Conservation (phyloP, 2,888 invertebrate species). For the Ceriagrion tenellum region DNA sequence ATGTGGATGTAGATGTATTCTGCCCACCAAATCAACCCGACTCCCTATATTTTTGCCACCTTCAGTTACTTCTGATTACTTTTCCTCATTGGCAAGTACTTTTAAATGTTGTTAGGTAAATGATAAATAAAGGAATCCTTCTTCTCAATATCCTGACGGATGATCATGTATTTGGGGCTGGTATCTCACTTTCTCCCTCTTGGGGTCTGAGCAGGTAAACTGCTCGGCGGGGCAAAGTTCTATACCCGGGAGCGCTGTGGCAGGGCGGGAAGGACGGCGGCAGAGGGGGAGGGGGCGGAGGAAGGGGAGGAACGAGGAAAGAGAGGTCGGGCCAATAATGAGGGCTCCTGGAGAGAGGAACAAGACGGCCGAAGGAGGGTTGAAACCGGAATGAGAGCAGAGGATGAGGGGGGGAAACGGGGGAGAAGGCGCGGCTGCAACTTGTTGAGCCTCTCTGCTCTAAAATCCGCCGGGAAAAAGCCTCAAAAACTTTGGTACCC, state of each 20-base stretch:
- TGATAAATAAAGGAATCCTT: not conserved
- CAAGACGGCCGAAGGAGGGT: not conserved
- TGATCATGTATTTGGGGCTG: not conserved
- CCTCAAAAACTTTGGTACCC: not conserved
- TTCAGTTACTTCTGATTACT: not conserved
- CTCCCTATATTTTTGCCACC: not conserved
- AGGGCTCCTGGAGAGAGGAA: not conserved
- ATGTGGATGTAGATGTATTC: no score
- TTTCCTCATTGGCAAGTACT: not conserved
- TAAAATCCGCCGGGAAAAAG: not conserved
- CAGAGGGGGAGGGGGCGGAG: not conserved
- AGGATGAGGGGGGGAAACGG: not conserved
- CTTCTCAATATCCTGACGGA: not conserved
- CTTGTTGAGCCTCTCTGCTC: not conserved
- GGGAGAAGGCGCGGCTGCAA: not conserved
- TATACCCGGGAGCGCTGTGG: no score
- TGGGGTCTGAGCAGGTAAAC: not conserved
- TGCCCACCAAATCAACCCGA: no score
- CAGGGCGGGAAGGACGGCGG: not conserved
- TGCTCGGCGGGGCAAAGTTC: not conserved
- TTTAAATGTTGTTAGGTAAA: not conserved
- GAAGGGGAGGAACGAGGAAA: not conserved
- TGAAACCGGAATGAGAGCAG: not conserved
- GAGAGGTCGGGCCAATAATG: not conserved
- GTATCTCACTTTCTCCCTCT: not conserved